These are phyloP conservation scores for Creontiades dilutus DNA, from an alignment of 2,888 invertebrate species.

Conservation along the genomic window DNA sequence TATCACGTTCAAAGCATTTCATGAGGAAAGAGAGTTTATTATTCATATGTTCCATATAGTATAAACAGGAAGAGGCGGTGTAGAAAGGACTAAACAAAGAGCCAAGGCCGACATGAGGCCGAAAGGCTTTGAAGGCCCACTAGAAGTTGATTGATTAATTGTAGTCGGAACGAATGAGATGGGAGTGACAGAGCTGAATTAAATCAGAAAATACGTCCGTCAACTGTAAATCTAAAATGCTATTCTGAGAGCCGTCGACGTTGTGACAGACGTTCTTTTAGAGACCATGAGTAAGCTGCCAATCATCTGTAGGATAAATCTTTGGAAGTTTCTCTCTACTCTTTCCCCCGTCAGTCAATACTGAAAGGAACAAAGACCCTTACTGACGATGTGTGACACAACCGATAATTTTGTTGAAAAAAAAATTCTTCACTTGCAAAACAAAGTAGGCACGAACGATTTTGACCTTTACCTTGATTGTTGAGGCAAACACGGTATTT, in stretches of 20 bases:
- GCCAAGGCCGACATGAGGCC: slow-evolving; percentile 24
- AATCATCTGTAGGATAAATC: slow-evolving; percentile 57
- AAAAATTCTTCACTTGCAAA: neutral
- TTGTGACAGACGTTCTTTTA: slow-evolving; percentile 57
- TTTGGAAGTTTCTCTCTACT: slow-evolving; percentile 32
- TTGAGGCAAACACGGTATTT: no score
- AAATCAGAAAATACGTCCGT: slow-evolving; percentile 54
- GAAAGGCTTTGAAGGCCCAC: slow-evolving; percentile 38
- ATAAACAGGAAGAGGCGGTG: slow-evolving; percentile 31
- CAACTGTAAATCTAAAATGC: slow-evolving; percentile 48
- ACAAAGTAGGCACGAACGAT: neutral
- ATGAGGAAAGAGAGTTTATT: slow-evolving; percentile 15
- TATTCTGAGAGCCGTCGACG: slow-evolving; percentile 51
- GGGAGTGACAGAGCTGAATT: slow-evolving; percentile 61
- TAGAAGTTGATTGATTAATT: slow-evolving; percentile 59
- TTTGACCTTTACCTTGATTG: no score
- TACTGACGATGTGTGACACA: slow-evolving; percentile 12
- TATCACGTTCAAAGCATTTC: neutral
- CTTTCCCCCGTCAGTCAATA: slow-evolving; percentile 44
- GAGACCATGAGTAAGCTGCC: slow-evolving; percentile 54
- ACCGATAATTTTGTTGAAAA: neutral
- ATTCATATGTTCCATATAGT: slow-evolving; percentile 30
- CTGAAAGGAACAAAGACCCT: slow-evolving; percentile 14
- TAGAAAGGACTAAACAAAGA: slow-evolving; percentile 41
- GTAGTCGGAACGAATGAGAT: slow-evolving; percentile 60